Evolutionary conservation across 2,113 vertebrate genomes (phyloP).

Genomic region (Caretta caretta): DNA sequence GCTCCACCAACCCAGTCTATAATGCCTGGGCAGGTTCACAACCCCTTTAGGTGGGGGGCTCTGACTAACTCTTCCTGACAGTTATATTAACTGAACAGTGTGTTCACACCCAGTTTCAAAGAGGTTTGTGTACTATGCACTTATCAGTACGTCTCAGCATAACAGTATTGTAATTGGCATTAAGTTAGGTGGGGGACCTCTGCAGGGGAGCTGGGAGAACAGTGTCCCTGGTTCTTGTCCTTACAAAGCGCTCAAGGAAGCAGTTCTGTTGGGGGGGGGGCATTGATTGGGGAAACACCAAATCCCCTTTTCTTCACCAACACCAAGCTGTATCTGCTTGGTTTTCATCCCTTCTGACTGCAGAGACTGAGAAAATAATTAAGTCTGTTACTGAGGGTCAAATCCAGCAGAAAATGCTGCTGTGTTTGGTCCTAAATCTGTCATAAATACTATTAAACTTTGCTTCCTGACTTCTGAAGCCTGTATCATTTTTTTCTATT

Average conservation of each 20-base stretch:
- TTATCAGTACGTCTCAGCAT: not conserved
- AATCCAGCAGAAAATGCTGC: not conserved
- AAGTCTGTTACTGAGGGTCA: slow-evolving; percentile 8
- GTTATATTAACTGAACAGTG: not conserved
- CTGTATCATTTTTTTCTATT: not conserved
- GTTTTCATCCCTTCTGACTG: slow-evolving; percentile 14
- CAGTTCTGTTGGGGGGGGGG: slow-evolving; percentile 2
- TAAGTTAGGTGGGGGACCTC: not conserved
- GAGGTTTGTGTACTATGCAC: not conserved
- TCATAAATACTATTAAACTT: not conserved
- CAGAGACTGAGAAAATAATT: slow-evolving; percentile 17
- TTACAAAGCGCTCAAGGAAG: not conserved
- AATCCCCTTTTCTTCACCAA: not conserved
- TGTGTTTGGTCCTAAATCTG: not conserved
- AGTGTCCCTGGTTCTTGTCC: not conserved
- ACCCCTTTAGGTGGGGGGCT: not conserved
- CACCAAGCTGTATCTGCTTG: slow-evolving; percentile 1
- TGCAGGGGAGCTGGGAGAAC: not conserved
- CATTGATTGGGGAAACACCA: not conserved
- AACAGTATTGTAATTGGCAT: not conserved
- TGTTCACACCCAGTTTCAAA: not conserved
- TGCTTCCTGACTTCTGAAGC: not conserved
- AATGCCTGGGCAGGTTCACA: not conserved
- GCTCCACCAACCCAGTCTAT: not conserved
- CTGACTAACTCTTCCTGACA: not conserved